phyloP scores from a whole-genome alignment of 2,113 vertebrate genomes.

The Bathybates hornii region DNA sequence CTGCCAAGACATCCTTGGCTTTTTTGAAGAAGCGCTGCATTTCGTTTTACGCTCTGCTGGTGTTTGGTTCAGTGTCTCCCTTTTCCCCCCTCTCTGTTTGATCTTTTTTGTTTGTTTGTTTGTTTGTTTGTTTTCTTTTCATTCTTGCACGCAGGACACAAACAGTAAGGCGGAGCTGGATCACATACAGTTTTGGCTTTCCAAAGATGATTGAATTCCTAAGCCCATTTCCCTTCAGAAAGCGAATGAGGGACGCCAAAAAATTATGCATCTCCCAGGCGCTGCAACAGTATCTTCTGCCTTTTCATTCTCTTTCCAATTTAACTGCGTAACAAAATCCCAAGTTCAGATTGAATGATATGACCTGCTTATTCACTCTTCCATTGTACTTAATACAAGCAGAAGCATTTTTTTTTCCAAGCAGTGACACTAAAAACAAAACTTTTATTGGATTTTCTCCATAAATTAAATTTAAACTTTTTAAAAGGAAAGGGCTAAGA shows the following conservation, averaged over 20 bases:
- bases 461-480: constrained; percentile 43
- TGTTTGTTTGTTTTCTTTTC: constrained; percentile 29
- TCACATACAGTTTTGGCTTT: constrained; percentile 33
- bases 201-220: constrained; percentile 62
- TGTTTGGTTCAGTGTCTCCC: background rate
- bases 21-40: background rate
- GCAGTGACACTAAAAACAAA: constrained; percentile 27
- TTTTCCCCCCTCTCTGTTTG: background rate
- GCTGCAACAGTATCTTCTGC: background rate
- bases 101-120: background rate
- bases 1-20: background rate
- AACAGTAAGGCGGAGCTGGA: constrained; percentile 36
- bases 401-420: background rate
- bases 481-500: background rate
- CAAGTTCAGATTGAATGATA: constrained; percentile 14
- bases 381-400: constrained; percentile 10
- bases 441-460: constrained; percentile 48
- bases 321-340: constrained; percentile 38
- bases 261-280: constrained; percentile 29
- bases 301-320: constrained; percentile 36
- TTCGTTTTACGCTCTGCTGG: constrained; percentile 42
- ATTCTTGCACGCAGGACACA: constrained; percentile 23
- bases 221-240: constrained; percentile 48
- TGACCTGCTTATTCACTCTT: constrained; percentile 14
- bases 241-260: constrained; percentile 13